These are phyloP conservation scores for Gobionotothen gibberifrons DNA, from an alignment of 2,797 vertebrate genomes.

Conservation along the genomic window DNA sequence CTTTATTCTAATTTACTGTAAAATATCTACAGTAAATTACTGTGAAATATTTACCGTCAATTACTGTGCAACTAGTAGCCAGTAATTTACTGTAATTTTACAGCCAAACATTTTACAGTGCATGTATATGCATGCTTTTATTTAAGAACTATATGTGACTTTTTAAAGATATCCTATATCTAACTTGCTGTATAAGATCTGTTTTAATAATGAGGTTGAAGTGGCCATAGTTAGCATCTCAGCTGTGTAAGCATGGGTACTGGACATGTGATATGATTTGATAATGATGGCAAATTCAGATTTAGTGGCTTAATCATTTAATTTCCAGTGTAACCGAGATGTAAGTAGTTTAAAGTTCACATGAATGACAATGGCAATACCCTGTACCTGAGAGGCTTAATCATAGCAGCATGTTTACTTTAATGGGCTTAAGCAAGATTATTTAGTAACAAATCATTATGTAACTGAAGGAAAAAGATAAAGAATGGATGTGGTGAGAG, in stretches of 20 bases:
- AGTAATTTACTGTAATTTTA: too few species aligned
- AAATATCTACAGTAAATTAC: too few species aligned
- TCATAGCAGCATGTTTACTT: not conserved
- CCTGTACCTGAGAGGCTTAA: not conserved
- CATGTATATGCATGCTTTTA: not conserved
- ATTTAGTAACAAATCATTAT: conserved; percentile 2
- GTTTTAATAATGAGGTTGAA: conserved; percentile 32
- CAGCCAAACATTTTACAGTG: too few species aligned
- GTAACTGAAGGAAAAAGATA: not conserved
- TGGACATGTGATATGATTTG: not conserved
- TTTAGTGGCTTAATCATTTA: not conserved
- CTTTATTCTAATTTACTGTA: too few species aligned
- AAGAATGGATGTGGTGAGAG: not conserved
- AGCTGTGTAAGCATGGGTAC: not conserved
- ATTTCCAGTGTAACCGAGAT: not conserved
- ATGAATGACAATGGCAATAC: not conserved
- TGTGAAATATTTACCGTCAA: too few species aligned
- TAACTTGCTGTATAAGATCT: not conserved
- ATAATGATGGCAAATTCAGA: not conserved
- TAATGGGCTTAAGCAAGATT: not conserved
- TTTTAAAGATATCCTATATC: not conserved
- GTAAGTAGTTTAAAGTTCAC: not conserved
- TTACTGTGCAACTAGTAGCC: too few species aligned
- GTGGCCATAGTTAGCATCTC: not conserved
- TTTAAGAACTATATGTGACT: not conserved